These are phyloP conservation scores for Trichonephila clavipes DNA, from an alignment of 1,140 invertebrate genomes.

Conservation along the genomic window DNA sequence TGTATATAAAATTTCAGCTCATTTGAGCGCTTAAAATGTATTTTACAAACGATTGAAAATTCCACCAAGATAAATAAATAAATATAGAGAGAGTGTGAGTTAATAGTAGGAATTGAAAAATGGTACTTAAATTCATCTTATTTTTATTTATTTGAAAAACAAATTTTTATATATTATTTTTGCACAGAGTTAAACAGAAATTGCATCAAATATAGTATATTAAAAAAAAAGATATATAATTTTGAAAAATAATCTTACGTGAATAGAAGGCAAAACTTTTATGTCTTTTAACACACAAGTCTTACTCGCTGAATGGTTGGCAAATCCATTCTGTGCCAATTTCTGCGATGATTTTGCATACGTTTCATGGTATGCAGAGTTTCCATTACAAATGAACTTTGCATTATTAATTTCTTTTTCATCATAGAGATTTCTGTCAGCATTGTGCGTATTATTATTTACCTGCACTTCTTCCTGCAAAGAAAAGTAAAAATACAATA, in stretches of 20 bases:
- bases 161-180: no score
- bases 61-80: no score
- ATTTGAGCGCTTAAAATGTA: no score
- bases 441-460: neutral
- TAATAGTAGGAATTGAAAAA: no score
- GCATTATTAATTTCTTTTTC: neutral
- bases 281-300: constrained; percentile 9
- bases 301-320: neutral
- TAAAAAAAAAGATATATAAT: neutral
- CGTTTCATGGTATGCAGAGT: constrained; percentile 27
- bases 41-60: no score
- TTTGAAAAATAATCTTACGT: constrained; percentile 30
- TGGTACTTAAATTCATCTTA: no score
- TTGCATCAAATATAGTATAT: no score
- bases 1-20: no score
- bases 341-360: constrained; percentile 2
- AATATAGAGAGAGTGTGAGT: no score
- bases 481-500: neutral
- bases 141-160: no score
- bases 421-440: neutral
- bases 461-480: constrained; percentile 15
- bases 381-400: constrained; percentile 28
- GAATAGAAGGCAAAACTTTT: constrained; percentile 19
- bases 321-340: neutral
- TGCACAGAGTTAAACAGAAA: no score